Evolutionary conservation across 2,113 vertebrate genomes (phyloP).

Genomic region (Eleginops maclovinus): DNA sequence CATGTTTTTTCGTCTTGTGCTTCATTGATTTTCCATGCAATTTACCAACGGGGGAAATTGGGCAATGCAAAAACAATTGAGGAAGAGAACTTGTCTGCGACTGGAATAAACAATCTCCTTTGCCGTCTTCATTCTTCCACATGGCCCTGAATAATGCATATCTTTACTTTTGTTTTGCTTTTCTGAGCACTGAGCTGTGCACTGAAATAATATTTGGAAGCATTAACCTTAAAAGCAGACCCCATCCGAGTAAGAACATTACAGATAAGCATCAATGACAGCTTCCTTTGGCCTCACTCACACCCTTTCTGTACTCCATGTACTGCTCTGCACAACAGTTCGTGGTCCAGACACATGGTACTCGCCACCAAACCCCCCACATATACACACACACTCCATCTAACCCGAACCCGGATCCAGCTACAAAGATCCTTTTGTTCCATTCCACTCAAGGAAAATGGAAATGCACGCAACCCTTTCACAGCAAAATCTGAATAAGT

Average conservation of each 20-base stretch:
- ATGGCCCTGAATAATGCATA: constrained; percentile 31
- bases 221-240: constrained; percentile 55
- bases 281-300: constrained; percentile 60
- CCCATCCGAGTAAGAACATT: constrained; percentile 46
- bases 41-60: constrained; percentile 65
- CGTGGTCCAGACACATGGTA: constrained; percentile 69
- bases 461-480: constrained; percentile 70
- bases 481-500: constrained; percentile 69
- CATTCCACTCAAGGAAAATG: constrained; percentile 72
- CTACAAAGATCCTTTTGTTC: constrained; percentile 84
- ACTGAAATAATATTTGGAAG: constrained; percentile 68
- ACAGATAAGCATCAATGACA: constrained; percentile 72
- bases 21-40: constrained; percentile 68
- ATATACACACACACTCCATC: constrained; percentile 51
- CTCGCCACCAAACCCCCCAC: constrained; percentile 52
- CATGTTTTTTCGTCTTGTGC: constrained; percentile 45
- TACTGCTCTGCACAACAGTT: constrained; percentile 63
- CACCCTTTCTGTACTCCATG: constrained; percentile 48
- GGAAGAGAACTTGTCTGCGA: constrained; percentile 30
- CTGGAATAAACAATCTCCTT: constrained; percentile 46
- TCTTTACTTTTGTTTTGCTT: not conserved
- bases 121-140: constrained; percentile 32
- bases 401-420: constrained; percentile 62
- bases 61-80: constrained; percentile 49
- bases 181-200: constrained; percentile 17